Evolutionary conservation across 2,113 vertebrate species (phyloP).

Genomic region (Amphilophus citrinellus): DNA sequence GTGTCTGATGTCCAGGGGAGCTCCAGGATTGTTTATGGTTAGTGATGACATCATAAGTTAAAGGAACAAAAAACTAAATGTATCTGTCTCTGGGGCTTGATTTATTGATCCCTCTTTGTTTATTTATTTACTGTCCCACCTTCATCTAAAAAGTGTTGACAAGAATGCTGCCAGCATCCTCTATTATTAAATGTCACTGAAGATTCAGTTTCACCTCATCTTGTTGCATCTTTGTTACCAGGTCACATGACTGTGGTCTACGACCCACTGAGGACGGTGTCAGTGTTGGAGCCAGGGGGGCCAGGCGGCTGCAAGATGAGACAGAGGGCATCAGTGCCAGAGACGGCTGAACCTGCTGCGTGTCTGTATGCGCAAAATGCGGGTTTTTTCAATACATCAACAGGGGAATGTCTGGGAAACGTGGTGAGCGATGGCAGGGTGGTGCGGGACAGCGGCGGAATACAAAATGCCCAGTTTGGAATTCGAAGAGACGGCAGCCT

Average conservation of each 20-base stretch:
- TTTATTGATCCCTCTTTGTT: not conserved
- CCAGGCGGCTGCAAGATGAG: slow-evolving; percentile 81
- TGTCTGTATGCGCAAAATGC: slow-evolving; percentile 92
- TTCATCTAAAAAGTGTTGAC: not conserved
- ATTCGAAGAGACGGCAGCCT: slow-evolving; percentile 91
- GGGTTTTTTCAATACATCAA: slow-evolving; percentile 85
- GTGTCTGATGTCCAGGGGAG: slow-evolving; percentile 75
- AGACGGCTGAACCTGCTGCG: slow-evolving; percentile 74
- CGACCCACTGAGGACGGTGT: slow-evolving; percentile 86
- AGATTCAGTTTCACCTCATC: not conserved
- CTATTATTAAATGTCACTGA: not conserved
- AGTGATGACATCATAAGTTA: not conserved
- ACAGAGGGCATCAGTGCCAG: slow-evolving; percentile 79
- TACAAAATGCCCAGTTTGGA: slow-evolving; percentile 96
- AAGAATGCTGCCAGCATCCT: not conserved
- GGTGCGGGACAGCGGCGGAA: slow-evolving; percentile 84
- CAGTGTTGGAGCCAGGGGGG: slow-evolving; percentile 89
- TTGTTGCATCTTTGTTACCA: slow-evolving; percentile 10
- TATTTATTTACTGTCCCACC: not conserved
- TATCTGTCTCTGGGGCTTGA: not conserved
- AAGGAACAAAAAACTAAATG: not conserved
- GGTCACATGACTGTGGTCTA: slow-evolving; percentile 86
- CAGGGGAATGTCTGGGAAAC: slow-evolving; percentile 85
- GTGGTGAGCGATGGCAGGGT: slow-evolving; percentile 86
- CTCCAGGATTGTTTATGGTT: slow-evolving; percentile 78